Conservation (phyloP, 2,888 invertebrate species). For the Melangyna quadrimaculata region DNA sequence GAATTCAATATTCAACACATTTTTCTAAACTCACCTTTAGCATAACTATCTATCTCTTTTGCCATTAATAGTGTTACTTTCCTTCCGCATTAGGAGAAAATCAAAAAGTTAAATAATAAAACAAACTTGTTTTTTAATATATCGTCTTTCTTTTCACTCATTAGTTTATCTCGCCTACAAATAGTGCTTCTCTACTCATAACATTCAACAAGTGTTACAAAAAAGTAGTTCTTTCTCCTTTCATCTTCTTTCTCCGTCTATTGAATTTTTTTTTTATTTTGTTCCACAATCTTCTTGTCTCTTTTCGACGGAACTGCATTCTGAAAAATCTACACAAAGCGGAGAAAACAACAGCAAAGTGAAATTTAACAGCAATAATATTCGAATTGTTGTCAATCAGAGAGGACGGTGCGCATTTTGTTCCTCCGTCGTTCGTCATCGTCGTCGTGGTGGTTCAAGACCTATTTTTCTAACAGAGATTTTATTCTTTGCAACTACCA, state of each 20-base stretch:
- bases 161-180: not conserved
- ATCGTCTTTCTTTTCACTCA: not conserved
- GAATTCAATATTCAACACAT: not conserved
- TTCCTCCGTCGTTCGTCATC: constrained; percentile 19
- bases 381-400: constrained; percentile 62
- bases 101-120: not conserved
- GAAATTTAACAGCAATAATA: constrained; percentile 46
- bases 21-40: not conserved
- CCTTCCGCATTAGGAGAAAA: not conserved
- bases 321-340: constrained; percentile 25
- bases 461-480: constrained; percentile 18
- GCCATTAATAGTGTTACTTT: not conserved
- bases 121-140: not conserved
- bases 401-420: constrained; percentile 27
- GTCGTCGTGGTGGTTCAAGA: constrained; percentile 47
- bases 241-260: not conserved
- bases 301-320: constrained; percentile 56
- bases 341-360: constrained; percentile 22
- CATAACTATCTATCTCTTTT: not conserved
- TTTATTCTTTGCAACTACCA: not conserved
- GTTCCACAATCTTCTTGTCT: not conserved
- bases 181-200: constrained; percentile 53
- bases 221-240: not conserved
- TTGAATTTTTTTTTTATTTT: not conserved
- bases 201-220: constrained; percentile 61